Conservation (phyloP, 2,113 vertebrate genomes). For the Argyrosomus japonicus region DNA sequence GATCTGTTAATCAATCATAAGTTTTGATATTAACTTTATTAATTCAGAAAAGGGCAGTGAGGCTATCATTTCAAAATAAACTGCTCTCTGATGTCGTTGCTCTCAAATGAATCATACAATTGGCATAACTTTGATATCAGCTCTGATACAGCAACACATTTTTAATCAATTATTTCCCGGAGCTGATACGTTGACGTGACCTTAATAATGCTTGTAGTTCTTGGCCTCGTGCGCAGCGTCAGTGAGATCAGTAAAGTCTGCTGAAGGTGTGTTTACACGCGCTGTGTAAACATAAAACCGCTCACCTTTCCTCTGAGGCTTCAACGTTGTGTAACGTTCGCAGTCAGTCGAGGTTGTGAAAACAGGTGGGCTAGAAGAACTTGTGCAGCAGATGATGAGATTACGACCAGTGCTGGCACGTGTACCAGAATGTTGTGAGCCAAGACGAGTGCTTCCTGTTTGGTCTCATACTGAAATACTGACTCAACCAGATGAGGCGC, state of each 20-base stretch:
- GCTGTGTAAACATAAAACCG: not conserved
- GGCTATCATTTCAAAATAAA: not conserved
- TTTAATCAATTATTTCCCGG: not conserved
- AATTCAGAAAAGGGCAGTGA: not conserved
- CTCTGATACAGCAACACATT: not conserved
- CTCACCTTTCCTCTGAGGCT: not conserved
- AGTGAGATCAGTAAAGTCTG: not conserved
- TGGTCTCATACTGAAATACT: conserved; percentile 14
- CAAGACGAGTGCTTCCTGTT: conserved; percentile 31
- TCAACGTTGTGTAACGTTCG: conserved; percentile 14
- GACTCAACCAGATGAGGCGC: not conserved
- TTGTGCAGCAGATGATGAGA: conserved; percentile 20
- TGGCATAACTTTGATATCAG: not conserved
- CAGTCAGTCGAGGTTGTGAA: conserved; percentile 11
- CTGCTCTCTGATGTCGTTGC: not conserved
- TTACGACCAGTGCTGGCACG: conserved; percentile 6
- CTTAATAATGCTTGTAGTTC: not conserved
- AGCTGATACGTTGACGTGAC: too few species aligned
- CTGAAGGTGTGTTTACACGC: not conserved
- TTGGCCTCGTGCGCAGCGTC: not conserved
- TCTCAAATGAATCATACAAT: not conserved
- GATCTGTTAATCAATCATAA: not conserved
- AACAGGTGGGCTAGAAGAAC: not conserved
- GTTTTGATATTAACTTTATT: not conserved
- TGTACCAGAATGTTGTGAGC: not conserved